Evolutionary conservation across 2,888 invertebrate species (phyloP).

Genomic region (Exocentrus adspersus): DNA sequence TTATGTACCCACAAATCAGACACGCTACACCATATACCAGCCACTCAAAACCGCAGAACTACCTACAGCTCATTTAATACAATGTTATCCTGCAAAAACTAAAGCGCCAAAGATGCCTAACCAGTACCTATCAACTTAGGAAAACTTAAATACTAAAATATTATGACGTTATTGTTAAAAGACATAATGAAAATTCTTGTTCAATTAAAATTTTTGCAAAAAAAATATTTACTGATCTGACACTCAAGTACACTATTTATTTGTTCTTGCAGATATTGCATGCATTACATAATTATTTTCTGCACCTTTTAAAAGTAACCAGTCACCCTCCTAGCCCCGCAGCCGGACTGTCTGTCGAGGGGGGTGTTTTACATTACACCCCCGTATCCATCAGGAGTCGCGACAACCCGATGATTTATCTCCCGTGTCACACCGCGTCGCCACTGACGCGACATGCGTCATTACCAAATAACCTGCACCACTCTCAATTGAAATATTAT

Average conservation of each 20-base stretch:
- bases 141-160: too few species aligned
- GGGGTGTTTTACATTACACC: conserved; percentile 36
- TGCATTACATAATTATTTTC: too few species aligned
- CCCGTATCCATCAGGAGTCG: conserved; percentile 56
- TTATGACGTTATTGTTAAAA: too few species aligned
- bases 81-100: not conserved
- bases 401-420: conserved; percentile 58
- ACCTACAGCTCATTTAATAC: not conserved
- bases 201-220: too few species aligned
- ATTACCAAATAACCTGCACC: conserved; percentile 58
- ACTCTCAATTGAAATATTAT: conserved; percentile 57
- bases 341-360: conserved; percentile 5
- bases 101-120: too few species aligned
- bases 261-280: too few species aligned
- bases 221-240: too few species aligned
- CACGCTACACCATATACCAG: conserved; percentile 1
- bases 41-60: not conserved
- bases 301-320: too few species aligned
- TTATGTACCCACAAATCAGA: conserved; percentile 25
- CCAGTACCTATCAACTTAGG: too few species aligned
- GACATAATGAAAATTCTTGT: too few species aligned
- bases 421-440: conserved; percentile 54
- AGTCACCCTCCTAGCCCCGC: too few species aligned
- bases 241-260: too few species aligned
- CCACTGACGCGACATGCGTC: conserved; percentile 58